Evolutionary conservation across 2,888 invertebrate genomes (phyloP), one percentile per base, ranked within the genome.

Genomic region (Choristoneura rosaceana): DNA sequence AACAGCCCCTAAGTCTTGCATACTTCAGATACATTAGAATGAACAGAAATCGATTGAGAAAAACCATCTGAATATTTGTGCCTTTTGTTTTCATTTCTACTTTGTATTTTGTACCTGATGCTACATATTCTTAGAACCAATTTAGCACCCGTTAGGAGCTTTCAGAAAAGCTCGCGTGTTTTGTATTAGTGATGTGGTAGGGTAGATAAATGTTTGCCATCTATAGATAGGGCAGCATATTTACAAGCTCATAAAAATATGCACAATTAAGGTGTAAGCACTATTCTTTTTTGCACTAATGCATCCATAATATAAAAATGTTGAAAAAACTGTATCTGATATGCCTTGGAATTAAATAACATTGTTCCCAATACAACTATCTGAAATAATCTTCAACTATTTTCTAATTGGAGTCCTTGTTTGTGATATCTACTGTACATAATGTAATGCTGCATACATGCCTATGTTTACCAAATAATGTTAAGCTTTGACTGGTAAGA

Each of bases 11-110:
- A 5, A 7, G 38, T 7, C 38, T 38, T 7, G 5, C 5, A 38
- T 1, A 38, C 38, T 38, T 38, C 7, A 38, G 7, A 7, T 1
- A 7, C 7, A 38, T 38, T 7, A 38, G 43, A 12, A 43, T 2
- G 43, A 43, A 12, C 12, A 47, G 70, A 70, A 70, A 50, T 74
- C 69, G 69, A 69, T 69, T 73, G 68, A 43, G 73, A 17, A 73
- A 62, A 50, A 34, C 47, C 41, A 63, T 59, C 41, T 90, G 86
- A 91, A 89, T 89, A 85, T 91, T 81, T 85, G 92, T 93, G 92
- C 93, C 92, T 93, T 93, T 93, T 90, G 82, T 85, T 91, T 91
- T 89, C 85, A 85, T 77, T 81, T 87, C 82, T 80, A 80, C 82
- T 86, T 76, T 86, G 80, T 89, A 87, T 88, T 87, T 89, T 89